Evolutionary conservation across 2,888 invertebrate species (phyloP), one percentile per base, ranked within the genome.

Genomic region (Apotomis capreana): DNA sequence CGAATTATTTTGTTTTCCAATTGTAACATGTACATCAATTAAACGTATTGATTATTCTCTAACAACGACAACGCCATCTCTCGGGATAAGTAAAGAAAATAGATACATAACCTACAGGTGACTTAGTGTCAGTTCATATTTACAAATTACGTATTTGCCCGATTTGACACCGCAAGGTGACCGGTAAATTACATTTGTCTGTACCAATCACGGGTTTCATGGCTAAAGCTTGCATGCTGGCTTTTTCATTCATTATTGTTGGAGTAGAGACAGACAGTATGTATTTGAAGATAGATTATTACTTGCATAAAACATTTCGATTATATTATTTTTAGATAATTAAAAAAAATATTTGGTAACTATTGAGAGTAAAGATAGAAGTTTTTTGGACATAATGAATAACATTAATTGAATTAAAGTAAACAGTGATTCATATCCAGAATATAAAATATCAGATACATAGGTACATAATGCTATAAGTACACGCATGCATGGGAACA

Each of bases 151-250:
- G 44, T 58, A 37, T 52, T 54, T 52, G 63, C 52, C 72, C 72
- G 40, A 54, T 72, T 63, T 63, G 63, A 72, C 72, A 58, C 63
- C 5, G 15, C 68, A 72, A 72, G 72, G 72, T 72, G 72, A 68
- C 72, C 63, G 62, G 36, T 44, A 63, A 54, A 68, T 59, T 68
- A 59, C 52, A 26, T 57, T 67, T 63, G 62, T 60, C 55, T 37
- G 58, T 49, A 8, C 26, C 61, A 65, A 60, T 69, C 58, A 51
- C 57, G n/a, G n/a, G 64, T 59, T 67, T 55, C 55, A 60, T 64
- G 13, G 26, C 65, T 49, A 49, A 57, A 67, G 37, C 46, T 4
- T 40, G 10, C 51, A 52, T 3, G 26, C 60, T 49, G 37, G 26
- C 62, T 57, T 51, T 62, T 40, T 57, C 62, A n/a, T 37, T 8